Percentiles rank a stretch among this genome's conserved stretches.
phyloP scores from a whole-genome alignment of 1,140 invertebrate genomes.

The Ceratina calcarata region DNA sequence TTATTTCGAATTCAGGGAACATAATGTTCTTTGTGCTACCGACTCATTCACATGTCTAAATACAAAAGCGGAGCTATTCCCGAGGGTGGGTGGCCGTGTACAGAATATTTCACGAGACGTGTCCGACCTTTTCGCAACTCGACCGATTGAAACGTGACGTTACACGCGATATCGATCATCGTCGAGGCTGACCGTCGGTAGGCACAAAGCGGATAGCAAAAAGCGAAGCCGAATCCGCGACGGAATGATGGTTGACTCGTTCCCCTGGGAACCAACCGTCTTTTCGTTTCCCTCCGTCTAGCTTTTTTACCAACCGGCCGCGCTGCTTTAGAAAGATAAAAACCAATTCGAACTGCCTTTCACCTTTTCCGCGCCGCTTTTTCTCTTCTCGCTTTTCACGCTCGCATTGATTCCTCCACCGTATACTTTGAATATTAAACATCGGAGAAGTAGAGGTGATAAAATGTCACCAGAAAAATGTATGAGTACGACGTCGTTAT shows the following conservation, averaged over 20 bases:
- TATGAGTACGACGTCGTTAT: no score
- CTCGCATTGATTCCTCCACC: constrained; percentile 21
- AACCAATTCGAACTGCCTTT: constrained; percentile 20
- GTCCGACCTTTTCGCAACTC: constrained; percentile 11
- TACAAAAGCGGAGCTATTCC: neutral
- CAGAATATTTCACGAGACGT: constrained; percentile 36
- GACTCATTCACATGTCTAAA: no score
- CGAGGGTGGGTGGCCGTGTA: neutral
- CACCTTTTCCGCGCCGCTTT: neutral
- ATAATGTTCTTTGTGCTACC: neutral
- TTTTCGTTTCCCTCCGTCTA: constrained; percentile 32
- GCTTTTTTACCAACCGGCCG: neutral
- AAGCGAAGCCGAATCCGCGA: neutral
- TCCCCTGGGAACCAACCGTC: constrained; percentile 22
- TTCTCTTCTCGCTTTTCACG: neutral
- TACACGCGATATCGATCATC: constrained; percentile 49
- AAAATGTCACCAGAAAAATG: no score
- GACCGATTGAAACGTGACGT: constrained; percentile 46
- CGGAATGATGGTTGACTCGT: neutral
- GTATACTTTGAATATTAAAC: no score
- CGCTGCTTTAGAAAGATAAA: constrained; percentile 16
- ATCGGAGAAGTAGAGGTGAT: no score
- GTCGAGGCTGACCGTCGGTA: neutral
- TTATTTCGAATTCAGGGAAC: neutral
- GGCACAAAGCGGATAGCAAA: neutral